phyloP scores from a whole-genome alignment of 2,113 vertebrate species.

The Xiphophorus couchianus region DNA sequence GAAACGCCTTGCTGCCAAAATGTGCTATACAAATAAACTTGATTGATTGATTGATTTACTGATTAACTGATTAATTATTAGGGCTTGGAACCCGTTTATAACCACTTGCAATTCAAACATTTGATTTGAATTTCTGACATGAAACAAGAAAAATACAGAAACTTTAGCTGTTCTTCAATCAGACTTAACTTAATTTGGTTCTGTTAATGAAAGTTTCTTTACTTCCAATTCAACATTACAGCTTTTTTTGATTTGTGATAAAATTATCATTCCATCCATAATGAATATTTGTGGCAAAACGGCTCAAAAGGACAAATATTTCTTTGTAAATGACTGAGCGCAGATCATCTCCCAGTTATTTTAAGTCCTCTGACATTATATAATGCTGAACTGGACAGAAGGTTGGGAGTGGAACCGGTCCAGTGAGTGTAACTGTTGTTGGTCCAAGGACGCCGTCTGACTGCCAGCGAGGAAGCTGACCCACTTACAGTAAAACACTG shows the following conservation, averaged over 20 bases:
- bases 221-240: neutral
- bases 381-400: conserved; percentile 41
- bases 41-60: no score
- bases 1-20: no score
- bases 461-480: conserved; percentile 59
- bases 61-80: no score
- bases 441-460: conserved; percentile 59
- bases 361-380: conserved; percentile 36
- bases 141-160: neutral
- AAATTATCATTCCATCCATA: neutral
- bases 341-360: conserved; percentile 52
- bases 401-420: conserved; percentile 45
- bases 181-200: no score
- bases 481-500: conserved; percentile 54
- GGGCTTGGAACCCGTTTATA: no score
- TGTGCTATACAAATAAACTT: no score
- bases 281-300: neutral
- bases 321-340: conserved; percentile 26
- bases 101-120: no score
- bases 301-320: conserved; percentile 26
- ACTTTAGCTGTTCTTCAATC: neutral
- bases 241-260: no score
- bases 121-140: neutral
- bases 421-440: conserved; percentile 52
- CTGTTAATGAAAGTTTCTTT: neutral